Evolutionary conservation across 1,140 invertebrate genomes (phyloP).

Genomic region (Drosophila yakuba): DNA sequence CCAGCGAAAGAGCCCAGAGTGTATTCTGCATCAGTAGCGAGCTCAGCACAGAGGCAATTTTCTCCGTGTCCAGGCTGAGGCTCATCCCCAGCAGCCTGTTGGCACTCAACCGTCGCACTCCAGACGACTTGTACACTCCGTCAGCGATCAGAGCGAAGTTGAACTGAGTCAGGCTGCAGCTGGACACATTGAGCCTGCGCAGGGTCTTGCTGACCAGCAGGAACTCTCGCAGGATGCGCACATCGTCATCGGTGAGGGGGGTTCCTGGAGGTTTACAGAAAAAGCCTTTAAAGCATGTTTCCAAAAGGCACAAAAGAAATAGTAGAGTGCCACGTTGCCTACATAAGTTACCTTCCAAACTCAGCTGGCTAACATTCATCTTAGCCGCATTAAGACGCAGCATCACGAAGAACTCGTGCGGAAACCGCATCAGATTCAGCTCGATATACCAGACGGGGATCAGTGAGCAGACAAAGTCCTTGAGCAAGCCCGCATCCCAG

Average conservation of each 20-base stretch:
- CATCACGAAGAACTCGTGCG: slow-evolving; percentile 66
- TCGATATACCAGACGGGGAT: slow-evolving; percentile 35
- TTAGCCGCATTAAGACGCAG: slow-evolving; percentile 34
- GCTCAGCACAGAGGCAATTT: slow-evolving; percentile 55
- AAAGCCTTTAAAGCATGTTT: no score
- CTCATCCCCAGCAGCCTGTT: slow-evolving; percentile 47
- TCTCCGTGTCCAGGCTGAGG: slow-evolving; percentile 63
- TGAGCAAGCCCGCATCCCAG: slow-evolving; percentile 37
- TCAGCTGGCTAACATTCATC: slow-evolving; percentile 54
- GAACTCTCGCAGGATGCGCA: slow-evolving; percentile 44
- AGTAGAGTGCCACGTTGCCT: no score
- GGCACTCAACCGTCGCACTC: slow-evolving; percentile 33
- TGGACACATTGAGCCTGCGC: slow-evolving; percentile 51
- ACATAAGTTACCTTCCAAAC: slow-evolving; percentile 59
- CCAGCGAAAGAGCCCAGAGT: slow-evolving; percentile 49
- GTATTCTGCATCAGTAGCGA: slow-evolving; percentile 69
- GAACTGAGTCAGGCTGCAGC: slow-evolving; percentile 65
- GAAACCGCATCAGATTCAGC: slow-evolving; percentile 62
- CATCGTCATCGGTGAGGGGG: slow-evolving; percentile 24
- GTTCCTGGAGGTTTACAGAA: slow-evolving; percentile 38
- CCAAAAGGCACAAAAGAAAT: no score
- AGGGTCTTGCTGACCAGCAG: slow-evolving; percentile 50
- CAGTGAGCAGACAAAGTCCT: slow-evolving; percentile 52
- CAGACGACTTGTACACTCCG: slow-evolving; percentile 64
- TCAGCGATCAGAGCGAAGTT: slow-evolving; percentile 70